phyloP scores from a whole-genome alignment of 2,888 invertebrate species.

The Belgica antarctica region DNA sequence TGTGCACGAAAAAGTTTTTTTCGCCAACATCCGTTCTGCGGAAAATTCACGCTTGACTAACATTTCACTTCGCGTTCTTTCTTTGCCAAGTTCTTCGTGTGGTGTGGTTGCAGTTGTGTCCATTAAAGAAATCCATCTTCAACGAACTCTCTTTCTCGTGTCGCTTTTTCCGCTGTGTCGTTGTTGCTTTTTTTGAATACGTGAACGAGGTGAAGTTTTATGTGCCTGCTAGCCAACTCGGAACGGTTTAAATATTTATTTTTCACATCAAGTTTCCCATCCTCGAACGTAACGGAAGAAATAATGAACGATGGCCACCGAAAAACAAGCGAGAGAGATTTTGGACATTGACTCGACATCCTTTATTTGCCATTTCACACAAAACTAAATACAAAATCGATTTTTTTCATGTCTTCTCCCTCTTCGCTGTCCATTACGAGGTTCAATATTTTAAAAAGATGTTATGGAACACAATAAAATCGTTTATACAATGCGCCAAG shows the following conservation, averaged over 20 bases:
- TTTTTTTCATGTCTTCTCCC: constrained; percentile 1
- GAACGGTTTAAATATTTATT: constrained; percentile 27
- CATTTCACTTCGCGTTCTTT: constrained; percentile 42
- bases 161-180: neutral
- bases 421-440: constrained; percentile 15
- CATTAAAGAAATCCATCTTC: constrained; percentile 16
- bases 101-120: neutral
- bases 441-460: constrained; percentile 38
- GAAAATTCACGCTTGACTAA: constrained; percentile 35
- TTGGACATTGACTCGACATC: constrained; percentile 35
- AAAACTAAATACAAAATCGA: constrained; percentile 23
- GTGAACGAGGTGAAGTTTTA: neutral
- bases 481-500: constrained; percentile 30
- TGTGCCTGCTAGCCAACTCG: neutral
- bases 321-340: neutral
- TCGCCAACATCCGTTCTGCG: constrained; percentile 37
- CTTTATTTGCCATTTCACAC: constrained; percentile 37
- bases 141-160: neutral
- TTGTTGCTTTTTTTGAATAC: too few species aligned
- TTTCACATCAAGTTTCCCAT: constrained; percentile 12
- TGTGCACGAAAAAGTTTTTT: constrained; percentile 8
- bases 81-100: neutral
- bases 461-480: constrained; percentile 28
- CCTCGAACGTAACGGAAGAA: neutral
- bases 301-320: neutral